Evolutionary conservation across 2,797 vertebrate genomes (phyloP).

Genomic region (Pseudochirops cupreus): DNA sequence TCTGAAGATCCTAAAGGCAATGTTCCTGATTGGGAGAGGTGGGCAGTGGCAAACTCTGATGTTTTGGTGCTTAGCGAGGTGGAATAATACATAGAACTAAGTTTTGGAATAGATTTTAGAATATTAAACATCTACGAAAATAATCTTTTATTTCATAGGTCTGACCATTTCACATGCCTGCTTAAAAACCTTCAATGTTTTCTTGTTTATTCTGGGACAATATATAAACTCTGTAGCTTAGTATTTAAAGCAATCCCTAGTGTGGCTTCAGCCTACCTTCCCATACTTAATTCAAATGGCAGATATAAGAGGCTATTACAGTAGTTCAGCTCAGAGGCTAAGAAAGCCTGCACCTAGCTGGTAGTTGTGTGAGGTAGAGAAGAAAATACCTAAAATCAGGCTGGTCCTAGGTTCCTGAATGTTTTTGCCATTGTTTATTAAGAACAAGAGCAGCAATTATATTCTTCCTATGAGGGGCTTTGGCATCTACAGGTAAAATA

Average conservation of each 20-base stretch:
- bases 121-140: neutral
- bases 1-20: neutral
- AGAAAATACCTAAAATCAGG: neutral
- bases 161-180: neutral
- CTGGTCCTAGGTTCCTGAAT: neutral
- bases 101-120: neutral
- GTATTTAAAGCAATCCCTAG: neutral
- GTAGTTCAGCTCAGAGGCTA: neutral
- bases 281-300: neutral
- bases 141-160: neutral
- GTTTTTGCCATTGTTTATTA: neutral
- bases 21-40: neutral
- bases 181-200: neutral
- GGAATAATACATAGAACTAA: neutral
- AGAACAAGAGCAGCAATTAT: neutral
- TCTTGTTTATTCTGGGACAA: neutral
- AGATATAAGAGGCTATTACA: neutral
- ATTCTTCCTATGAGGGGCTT: neutral
- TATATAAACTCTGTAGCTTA: neutral
- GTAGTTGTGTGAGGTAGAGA: neutral
- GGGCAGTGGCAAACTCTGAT: neutral
- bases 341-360: neutral
- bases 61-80: neutral
- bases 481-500: neutral
- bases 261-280: neutral